phyloP scores from a whole-genome alignment of 2,888 invertebrate species.

The Agrochola lota region DNA sequence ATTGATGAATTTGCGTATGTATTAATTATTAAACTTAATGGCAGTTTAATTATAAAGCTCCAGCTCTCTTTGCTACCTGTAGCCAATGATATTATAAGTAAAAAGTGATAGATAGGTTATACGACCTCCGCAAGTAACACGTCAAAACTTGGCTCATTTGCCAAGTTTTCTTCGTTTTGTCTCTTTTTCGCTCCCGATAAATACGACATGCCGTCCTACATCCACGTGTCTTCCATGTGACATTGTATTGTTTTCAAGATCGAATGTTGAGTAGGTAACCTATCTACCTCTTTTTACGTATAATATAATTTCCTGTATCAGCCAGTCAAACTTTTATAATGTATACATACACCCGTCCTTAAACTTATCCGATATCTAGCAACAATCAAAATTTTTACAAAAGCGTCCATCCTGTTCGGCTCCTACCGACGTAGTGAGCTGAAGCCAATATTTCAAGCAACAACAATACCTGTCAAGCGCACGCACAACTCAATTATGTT shows the following conservation, averaged over 20 bases:
- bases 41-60: not conserved
- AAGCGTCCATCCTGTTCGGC: constrained; percentile 41
- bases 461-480: constrained; percentile 75
- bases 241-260: too few species aligned
- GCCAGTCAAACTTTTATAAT: not conserved
- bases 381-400: constrained; percentile 12
- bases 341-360: not conserved
- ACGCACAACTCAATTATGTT: constrained; percentile 78
- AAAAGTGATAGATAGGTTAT: too few species aligned
- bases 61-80: not conserved
- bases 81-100: not conserved
- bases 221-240: too few species aligned
- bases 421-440: constrained; percentile 49
- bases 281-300: too few species aligned
- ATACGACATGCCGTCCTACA: too few species aligned
- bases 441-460: constrained; percentile 65
- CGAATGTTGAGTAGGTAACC: too few species aligned
- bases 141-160: not conserved
- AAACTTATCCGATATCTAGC: not conserved
- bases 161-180: too few species aligned
- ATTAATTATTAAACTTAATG: not conserved
- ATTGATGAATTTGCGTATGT: not conserved
- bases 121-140: too few species aligned
- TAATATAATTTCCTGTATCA: not conserved
- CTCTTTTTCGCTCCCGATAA: too few species aligned